phyloP scores from a whole-genome alignment of 2,888 invertebrate species.

The Melanotus villosus region DNA sequence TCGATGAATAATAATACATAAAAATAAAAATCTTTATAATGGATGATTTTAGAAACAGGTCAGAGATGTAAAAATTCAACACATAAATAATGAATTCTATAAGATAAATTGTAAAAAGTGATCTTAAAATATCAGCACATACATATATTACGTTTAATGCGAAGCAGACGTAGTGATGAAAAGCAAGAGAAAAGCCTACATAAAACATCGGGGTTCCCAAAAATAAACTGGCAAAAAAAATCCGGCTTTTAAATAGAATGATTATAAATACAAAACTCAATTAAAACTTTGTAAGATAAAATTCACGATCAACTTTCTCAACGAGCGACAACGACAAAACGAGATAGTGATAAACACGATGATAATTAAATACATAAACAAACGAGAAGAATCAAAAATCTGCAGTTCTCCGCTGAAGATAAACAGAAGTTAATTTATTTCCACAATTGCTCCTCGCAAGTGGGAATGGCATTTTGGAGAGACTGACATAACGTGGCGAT shows the following conservation, averaged over 20 bases:
- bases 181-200: slow-evolving; percentile 17
- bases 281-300: slow-evolving; percentile 46
- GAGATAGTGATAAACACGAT: slow-evolving; percentile 30
- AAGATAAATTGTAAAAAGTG: slow-evolving; percentile 7
- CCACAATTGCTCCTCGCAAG: background rate
- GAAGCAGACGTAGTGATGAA: slow-evolving; percentile 20
- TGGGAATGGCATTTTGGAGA: background rate
- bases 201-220: slow-evolving; percentile 13
- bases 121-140: slow-evolving; percentile 18
- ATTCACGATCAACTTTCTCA: slow-evolving; percentile 22
- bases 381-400: slow-evolving; percentile 25
- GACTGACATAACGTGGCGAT: background rate
- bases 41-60: too few relatives aligned
- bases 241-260: slow-evolving; percentile 37
- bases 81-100: slow-evolving; percentile 6
- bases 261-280: slow-evolving; percentile 45
- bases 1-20: too few relatives aligned
- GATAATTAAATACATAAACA: slow-evolving; percentile 29
- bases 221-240: slow-evolving; percentile 34
- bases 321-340: slow-evolving; percentile 32
- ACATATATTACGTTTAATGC: slow-evolving; percentile 19
- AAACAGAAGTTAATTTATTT: slow-evolving; percentile 22
- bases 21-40: too few relatives aligned
- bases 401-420: background rate
- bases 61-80: too few relatives aligned